phyloP scores from a whole-genome alignment of 1,140 invertebrate genomes.

The Drosophila pallidifrons region DNA sequence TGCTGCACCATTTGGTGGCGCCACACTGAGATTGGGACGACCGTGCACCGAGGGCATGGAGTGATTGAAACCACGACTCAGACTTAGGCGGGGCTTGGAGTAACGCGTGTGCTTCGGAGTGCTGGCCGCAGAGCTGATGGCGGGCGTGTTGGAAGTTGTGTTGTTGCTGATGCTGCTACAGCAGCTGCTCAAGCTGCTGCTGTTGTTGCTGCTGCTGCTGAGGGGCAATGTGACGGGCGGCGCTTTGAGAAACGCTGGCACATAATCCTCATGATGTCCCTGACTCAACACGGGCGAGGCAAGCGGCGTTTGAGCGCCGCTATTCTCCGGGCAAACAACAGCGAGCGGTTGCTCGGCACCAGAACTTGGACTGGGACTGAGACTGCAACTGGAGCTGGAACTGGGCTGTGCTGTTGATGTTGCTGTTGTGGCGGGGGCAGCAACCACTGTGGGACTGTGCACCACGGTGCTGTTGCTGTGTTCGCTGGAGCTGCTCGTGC shows the following conservation, averaged over 20 bases:
- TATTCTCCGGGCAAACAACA: constrained; percentile 27
- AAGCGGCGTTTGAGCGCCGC: constrained; percentile 14
- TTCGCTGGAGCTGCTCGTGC: constrained; percentile 80
- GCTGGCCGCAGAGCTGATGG: constrained; percentile 72
- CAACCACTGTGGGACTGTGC: constrained; percentile 68
- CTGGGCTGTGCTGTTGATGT: constrained; percentile 7
- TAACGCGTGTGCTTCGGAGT: constrained; percentile 81
- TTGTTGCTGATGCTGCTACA: constrained; percentile 25
- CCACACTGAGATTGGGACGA: constrained; percentile 84
- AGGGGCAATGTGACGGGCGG: constrained; percentile 75
- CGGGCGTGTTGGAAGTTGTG: constrained; percentile 44
- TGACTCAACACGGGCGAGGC: constrained; percentile 15
- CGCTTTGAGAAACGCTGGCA: constrained; percentile 71
- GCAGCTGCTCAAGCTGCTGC: constrained; percentile 13
- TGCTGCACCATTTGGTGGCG: constrained; percentile 20
- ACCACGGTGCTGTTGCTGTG: constrained; percentile 83
- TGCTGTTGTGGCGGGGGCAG: constrained; percentile 10
- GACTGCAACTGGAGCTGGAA: constrained; percentile 45
- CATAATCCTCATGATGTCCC: constrained; percentile 52
- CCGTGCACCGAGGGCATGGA: constrained; percentile 88
- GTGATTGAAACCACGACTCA: constrained; percentile 79
- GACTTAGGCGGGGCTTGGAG: constrained; percentile 77
- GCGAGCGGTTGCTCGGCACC: constrained; percentile 31
- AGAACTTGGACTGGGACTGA: constrained; percentile 57
- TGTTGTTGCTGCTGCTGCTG: constrained; percentile 50